Evolutionary conservation across 1,140 invertebrate species (phyloP), one percentile per base, ranked within the genome.

Genomic region (Drosophila sucinea): DNA sequence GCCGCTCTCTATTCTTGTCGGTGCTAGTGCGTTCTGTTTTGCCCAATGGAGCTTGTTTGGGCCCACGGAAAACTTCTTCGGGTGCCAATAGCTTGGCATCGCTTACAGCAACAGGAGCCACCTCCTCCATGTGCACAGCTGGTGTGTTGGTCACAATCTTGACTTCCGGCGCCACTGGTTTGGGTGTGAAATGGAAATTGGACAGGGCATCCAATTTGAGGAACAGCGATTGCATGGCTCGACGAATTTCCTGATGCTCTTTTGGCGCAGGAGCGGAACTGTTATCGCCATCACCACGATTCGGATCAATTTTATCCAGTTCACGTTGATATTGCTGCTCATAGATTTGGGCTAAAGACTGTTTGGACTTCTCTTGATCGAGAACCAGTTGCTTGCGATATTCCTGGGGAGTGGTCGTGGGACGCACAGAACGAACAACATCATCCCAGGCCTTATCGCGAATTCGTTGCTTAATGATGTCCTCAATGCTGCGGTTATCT

Each of bases 401-500:
- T 75, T 97, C 96, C 55, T 96, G 93, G 23, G 96, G 95, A 57
- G 97, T 95, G 67, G 98, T 95, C 0, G 96, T 94, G 2, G 96
- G 96, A 91, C 98, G 98, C 11, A 96, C 94, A 94, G 99, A 99
- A 55, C 96, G 94, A 75, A 96, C 95, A 0, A 99, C 98, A 93
- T 99, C 98, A 93, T 99, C 98, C 95, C 96, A 99, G 0, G 96
- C 96, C 94, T 97, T 96, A 90, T 99, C 97, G 92, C 98, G 98
- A 8, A 99, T 97, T 86, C 98, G 94, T 90, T 96, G 96, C 77
- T 93, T 95, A 11, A 99, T 98, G 3, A 99, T 95, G 72, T 98
- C 97, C 93, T 99, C 98, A 51, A 99, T 92, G 70, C 94, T 96
- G 2, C 95, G 81, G 3, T 97, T 98, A 2, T 96, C 97, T 92